Evolutionary conservation across 2,888 invertebrate genomes (phyloP).

Genomic region (Pyralis farinalis): DNA sequence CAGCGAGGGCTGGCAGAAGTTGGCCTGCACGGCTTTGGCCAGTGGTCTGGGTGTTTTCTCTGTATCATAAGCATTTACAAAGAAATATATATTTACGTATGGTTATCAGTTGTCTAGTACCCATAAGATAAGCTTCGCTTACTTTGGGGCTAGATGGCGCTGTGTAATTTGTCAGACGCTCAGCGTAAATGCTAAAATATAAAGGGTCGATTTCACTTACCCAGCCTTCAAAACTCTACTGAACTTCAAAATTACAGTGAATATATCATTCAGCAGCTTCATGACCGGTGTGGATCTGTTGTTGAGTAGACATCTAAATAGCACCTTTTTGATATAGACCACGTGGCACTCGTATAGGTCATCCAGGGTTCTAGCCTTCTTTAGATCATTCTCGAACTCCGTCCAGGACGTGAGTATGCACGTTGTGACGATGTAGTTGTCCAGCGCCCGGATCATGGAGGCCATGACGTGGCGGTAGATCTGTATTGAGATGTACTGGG

Average conservation of each 20-base stretch:
- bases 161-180: too few relatives aligned
- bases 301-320: slow-evolving; percentile 88
- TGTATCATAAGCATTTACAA: too few relatives aligned
- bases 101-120: too few relatives aligned
- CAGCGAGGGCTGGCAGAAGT: too few relatives aligned
- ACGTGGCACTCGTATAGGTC: slow-evolving; percentile 87
- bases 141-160: too few relatives aligned
- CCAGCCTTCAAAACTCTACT: slow-evolving; percentile 81
- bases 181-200: too few relatives aligned
- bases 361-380: slow-evolving; percentile 84
- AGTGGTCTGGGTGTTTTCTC: too few relatives aligned
- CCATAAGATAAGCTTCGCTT: too few relatives aligned
- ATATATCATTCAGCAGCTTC: slow-evolving; percentile 85
- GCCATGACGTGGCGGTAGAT: slow-evolving; percentile 88
- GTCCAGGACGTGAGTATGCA: slow-evolving; percentile 89
- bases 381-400: slow-evolving; percentile 85
- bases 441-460: slow-evolving; percentile 87
- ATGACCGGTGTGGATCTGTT: slow-evolving; percentile 85
- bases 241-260: slow-evolving; percentile 86
- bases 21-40: too few relatives aligned
- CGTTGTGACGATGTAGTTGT: slow-evolving; percentile 89
- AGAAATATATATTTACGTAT: too few relatives aligned
- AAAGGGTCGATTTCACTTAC: too few relatives aligned
- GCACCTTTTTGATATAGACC: slow-evolving; percentile 86
- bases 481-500: slow-evolving; percentile 87